Conservation (phyloP, 2,888 invertebrate species). For the Phania funesta region DNA sequence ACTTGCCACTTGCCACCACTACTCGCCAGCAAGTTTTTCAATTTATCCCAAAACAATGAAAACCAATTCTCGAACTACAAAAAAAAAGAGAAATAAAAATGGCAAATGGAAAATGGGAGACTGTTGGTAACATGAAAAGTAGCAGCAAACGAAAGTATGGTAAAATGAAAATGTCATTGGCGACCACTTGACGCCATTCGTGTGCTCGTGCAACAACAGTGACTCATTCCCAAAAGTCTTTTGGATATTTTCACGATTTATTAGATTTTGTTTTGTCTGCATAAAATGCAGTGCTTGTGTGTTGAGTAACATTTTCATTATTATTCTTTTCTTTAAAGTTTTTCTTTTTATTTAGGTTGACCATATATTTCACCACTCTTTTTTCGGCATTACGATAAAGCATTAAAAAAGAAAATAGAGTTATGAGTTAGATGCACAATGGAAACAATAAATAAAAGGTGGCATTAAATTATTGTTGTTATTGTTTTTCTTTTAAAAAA, state of each 20-base stretch:
- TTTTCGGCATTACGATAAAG: conserved; percentile 8
- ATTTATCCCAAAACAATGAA: conserved; percentile 53
- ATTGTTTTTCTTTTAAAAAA: not conserved
- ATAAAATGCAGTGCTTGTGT: not conserved
- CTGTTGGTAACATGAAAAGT: not conserved
- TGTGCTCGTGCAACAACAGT: conserved; percentile 13
- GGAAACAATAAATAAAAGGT: conserved; percentile 12
- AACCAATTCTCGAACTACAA: conserved; percentile 9
- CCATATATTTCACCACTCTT: not conserved
- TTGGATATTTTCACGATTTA: conserved; percentile 62
- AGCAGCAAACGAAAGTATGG: conserved; percentile 32
- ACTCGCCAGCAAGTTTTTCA: conserved; percentile 55
- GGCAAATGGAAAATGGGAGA: not conserved
- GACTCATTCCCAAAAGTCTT: conserved; percentile 19
- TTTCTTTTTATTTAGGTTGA: conserved; percentile 44
- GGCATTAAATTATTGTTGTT: conserved; percentile 1
- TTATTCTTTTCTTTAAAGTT: conserved; percentile 5
- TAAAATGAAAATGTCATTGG: conserved; percentile 62
- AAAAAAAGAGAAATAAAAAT: not conserved
- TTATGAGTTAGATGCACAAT: conserved; percentile 18
- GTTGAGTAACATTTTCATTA: conserved; percentile 12
- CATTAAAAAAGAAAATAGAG: conserved; percentile 24
- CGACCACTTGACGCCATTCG: conserved; percentile 66
- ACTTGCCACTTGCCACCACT: conserved; percentile 27
- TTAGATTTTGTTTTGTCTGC: conserved; percentile 65